Percentiles rank a stretch among this genome's conserved stretches.
These are phyloP conservation scores for Coranthus polyacanthus DNA, from an alignment of 2,797 vertebrate genomes.

Conservation along the genomic window DNA sequence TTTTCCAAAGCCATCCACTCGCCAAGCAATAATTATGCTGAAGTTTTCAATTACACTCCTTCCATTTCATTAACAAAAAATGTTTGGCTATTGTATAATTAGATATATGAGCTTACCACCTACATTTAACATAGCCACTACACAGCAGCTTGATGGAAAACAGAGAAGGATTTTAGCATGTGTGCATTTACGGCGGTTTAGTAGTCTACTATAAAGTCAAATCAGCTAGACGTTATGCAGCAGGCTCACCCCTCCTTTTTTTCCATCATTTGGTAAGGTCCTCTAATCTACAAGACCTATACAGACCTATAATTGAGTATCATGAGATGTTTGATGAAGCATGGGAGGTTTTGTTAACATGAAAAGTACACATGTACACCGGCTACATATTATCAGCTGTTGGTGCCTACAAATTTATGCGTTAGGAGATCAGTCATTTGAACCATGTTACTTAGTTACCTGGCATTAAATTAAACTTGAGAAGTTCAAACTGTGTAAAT, in stretches of 20 bases:
- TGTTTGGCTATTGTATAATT: slow-evolving; percentile 89
- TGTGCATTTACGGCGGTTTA: slow-evolving; percentile 76
- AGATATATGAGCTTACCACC: slow-evolving; percentile 88
- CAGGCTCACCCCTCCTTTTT: slow-evolving; percentile 57
- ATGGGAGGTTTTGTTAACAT: slow-evolving; percentile 74
- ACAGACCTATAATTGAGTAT: slow-evolving; percentile 77
- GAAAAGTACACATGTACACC: slow-evolving; percentile 58
- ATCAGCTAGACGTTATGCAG: slow-evolving; percentile 72
- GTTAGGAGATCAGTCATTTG: slow-evolving; percentile 43
- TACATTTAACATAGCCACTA: slow-evolving; percentile 85
- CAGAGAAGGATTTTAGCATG: slow-evolving; percentile 75
- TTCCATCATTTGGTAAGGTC: slow-evolving; percentile 64
- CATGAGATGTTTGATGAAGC: slow-evolving; percentile 73
- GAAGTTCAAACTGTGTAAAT: neutral
- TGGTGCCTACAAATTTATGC: slow-evolving; percentile 49
- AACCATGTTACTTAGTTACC: no score
- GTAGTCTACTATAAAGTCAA: slow-evolving; percentile 75
- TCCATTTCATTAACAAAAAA: slow-evolving; percentile 89
- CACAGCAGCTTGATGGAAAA: slow-evolving; percentile 82
- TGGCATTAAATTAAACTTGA: no score
- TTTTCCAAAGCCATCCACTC: slow-evolving; percentile 80
- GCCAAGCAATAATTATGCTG: slow-evolving; percentile 86
- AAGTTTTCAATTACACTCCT: slow-evolving; percentile 88
- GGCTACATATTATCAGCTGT: slow-evolving; percentile 49
- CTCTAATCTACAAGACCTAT: slow-evolving; percentile 73